Base-by-base conservation (phyloP, 2,888 invertebrate species). In the Dinocampus coccinellae region DNA sequence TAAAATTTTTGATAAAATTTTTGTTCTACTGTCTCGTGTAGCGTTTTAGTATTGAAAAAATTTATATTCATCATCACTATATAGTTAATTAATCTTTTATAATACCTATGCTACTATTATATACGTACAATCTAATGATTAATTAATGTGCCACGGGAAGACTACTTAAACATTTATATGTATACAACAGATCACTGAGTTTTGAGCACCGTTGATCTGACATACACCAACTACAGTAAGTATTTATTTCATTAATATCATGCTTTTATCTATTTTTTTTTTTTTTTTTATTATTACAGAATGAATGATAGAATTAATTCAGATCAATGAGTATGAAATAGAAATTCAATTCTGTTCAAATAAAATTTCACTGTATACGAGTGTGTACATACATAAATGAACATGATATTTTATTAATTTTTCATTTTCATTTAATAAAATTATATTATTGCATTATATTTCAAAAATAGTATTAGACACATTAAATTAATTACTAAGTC, bases 71-170 rank as follows among this genome's bases (percentile, higher is more conserved):
- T n/a, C 42, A 42, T n/a, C 3, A 42, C n/a, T n/a, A 42, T 42
- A n/a, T 3, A 3, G 1, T 2, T n/a, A 42, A n/a, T 13, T 42
- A n/a, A n/a, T 36, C 36, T 36, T n/a, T n/a, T n/a, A n/a, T n/a
- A n/a, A 36, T 36, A 36, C 10, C 36, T 10, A 36, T 36, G 10
- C 1, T 36, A 36, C 42, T 42, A 39, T 39, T 22, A 20, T 55
- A 63, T 60, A 52, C 66, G 47, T 68, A 68, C 57, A 75, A 53
- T 63, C 70, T 60, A 68, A 53, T 69, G 33, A 58, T 33, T n/a
- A 58, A 16, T 29, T 53, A 53, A 9, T 29, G 58, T 58, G 58
- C 58, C 29, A 57, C 26, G 58, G 58, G 58, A 58, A 58, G 58
- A 58, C 58, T 58, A 58, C 33, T 33, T 13, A 58, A 58, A 33